These are phyloP conservation scores for Caenorhabditis briggsae DNA, from an alignment of 1,140 invertebrate genomes.

Conservation along the genomic window DNA sequence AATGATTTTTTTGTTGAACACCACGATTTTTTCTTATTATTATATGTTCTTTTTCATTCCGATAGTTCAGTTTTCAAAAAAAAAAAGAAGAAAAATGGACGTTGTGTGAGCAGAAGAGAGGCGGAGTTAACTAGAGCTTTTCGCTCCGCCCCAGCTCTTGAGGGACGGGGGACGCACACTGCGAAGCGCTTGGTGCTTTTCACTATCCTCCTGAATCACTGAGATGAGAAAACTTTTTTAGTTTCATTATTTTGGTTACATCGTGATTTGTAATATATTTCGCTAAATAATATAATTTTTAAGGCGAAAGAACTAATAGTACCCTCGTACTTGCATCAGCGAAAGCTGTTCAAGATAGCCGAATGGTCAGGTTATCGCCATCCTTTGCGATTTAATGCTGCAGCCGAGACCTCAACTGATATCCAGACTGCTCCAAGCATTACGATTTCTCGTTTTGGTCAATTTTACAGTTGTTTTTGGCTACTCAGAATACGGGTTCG, in stretches of 20 bases:
- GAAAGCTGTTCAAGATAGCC: constrained; percentile 40
- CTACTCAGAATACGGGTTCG: constrained; percentile 30
- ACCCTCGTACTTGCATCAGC: not conserved
- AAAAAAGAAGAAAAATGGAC: constrained; percentile 24
- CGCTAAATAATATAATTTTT: no score
- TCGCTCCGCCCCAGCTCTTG: constrained; percentile 49
- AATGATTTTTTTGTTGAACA: not conserved
- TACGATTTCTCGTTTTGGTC: not conserved
- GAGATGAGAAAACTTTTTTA: constrained; percentile 11
- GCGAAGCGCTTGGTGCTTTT: constrained; percentile 25
- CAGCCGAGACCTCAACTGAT: constrained; percentile 39
- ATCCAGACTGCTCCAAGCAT: constrained; percentile 34
- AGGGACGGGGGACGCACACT: constrained; percentile 12
- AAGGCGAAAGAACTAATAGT: no score
- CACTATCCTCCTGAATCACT: constrained; percentile 24
- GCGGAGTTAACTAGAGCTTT: constrained; percentile 53
- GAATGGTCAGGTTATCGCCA: constrained; percentile 21
- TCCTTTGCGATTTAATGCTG: constrained; percentile 29
- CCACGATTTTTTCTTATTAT: no score
- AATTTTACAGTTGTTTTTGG: not conserved
- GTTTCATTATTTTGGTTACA: not conserved
- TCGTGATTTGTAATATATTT: no score
- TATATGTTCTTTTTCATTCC: not conserved
- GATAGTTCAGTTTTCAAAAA: constrained; percentile 10
- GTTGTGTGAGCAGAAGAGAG: not conserved